phyloP scores from a whole-genome alignment of 1,140 invertebrate genomes.

The Atta texana region DNA sequence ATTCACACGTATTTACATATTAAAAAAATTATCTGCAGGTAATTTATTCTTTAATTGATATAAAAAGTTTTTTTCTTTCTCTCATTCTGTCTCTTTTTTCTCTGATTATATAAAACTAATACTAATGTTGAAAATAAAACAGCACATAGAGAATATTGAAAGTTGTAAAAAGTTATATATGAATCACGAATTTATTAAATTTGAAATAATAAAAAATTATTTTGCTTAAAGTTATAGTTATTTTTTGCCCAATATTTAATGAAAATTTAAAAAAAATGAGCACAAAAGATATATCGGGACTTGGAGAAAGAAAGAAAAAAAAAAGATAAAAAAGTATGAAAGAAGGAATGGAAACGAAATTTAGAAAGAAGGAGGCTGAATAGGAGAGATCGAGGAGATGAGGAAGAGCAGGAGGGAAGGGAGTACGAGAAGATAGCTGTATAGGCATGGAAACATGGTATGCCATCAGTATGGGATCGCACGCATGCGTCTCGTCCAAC shows the following conservation, averaged over 20 bases:
- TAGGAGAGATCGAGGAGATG: slow-evolving; percentile 50
- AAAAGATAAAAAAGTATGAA: slow-evolving; percentile 17
- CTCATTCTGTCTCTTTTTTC: background rate
- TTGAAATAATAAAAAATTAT: background rate
- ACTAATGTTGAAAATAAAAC: background rate
- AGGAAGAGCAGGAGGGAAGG: slow-evolving; percentile 27
- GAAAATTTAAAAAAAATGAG: slow-evolving; percentile 77
- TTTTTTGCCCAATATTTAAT: slow-evolving; percentile 43
- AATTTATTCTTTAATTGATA: background rate
- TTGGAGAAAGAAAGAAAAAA: slow-evolving; percentile 23
- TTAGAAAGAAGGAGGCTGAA: slow-evolving; percentile 57
- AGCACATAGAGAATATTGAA: background rate
- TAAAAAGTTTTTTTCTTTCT: background rate
- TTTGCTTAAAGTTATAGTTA: background rate
- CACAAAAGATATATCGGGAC: slow-evolving; percentile 40
- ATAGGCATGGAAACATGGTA: slow-evolving; percentile 71
- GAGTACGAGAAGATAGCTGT: slow-evolving; percentile 65
- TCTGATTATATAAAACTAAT: background rate
- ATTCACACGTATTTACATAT: background rate
- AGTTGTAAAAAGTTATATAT: background rate
- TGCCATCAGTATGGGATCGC: slow-evolving; percentile 80
- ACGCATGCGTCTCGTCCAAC: slow-evolving; percentile 81
- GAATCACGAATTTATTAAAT: background rate
- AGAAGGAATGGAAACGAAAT: slow-evolving; percentile 59
- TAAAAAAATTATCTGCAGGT: background rate